phyloP scores from a whole-genome alignment of 2,888 invertebrate genomes.

The Platynereis dumerilii region DNA sequence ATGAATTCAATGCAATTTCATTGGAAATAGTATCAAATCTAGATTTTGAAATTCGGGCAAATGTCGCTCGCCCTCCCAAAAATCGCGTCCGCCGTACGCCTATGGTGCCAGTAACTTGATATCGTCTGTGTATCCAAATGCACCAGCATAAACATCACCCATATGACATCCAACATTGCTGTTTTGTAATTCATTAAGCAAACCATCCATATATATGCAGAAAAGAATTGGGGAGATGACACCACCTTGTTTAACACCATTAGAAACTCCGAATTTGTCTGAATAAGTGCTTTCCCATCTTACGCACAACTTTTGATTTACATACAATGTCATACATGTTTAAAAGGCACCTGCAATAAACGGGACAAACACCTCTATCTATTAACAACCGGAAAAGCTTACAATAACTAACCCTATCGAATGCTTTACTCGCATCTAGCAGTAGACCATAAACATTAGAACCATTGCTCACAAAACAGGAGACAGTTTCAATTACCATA shows the following conservation, averaged over 20 bases:
- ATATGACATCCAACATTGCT: constrained; percentile 1
- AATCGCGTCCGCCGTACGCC: too few species aligned
- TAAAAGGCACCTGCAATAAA: not conserved
- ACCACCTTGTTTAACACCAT: constrained; percentile 2
- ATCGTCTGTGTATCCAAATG: constrained; percentile 1
- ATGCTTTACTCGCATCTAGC: constrained; percentile 1
- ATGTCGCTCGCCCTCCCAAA: too few species aligned
- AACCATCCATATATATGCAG: not conserved
- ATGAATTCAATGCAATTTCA: too few species aligned
- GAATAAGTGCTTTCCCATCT: not conserved
- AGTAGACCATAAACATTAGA: too few species aligned
- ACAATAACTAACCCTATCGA: constrained; percentile 4
- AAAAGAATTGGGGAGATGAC: not conserved
- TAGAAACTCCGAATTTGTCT: not conserved
- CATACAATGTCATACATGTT: constrained; percentile 3
- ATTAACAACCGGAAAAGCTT: not conserved
- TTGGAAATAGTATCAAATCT: too few species aligned
- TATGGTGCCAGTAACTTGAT: constrained; percentile 1
- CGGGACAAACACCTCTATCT: not conserved
- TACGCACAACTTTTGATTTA: not conserved
- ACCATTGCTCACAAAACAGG: not conserved
- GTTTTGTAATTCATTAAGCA: not conserved
- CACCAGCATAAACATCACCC: constrained; percentile 6
- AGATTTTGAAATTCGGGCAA: too few species aligned
- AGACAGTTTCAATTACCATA: too few species aligned